These are phyloP conservation scores for Sturmia bella DNA, from an alignment of 2,888 invertebrate species.

Conservation along the genomic window DNA sequence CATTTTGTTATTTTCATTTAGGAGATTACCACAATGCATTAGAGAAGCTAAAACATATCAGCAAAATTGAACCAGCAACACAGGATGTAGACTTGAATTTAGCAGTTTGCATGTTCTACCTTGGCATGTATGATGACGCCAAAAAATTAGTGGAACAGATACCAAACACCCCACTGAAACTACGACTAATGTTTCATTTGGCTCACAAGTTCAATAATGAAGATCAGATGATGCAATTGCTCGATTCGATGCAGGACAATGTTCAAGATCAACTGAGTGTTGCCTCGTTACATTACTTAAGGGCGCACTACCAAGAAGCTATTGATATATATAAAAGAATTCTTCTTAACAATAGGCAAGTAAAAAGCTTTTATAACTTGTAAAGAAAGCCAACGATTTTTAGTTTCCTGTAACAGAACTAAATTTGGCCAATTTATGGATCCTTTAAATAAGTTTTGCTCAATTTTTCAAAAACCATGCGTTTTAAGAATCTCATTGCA, in stretches of 20 bases:
- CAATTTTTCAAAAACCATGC: too few species aligned
- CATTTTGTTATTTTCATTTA: slow-evolving; percentile 97
- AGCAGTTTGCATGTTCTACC: slow-evolving; percentile 97
- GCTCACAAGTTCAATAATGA: slow-evolving; percentile 96
- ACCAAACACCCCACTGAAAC: slow-evolving; percentile 86
- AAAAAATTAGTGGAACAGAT: slow-evolving; percentile 86
- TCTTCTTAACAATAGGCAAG: slow-evolving; percentile 93
- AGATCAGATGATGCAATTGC: slow-evolving; percentile 90
- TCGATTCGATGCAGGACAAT: slow-evolving; percentile 92
- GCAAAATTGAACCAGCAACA: slow-evolving; percentile 83
- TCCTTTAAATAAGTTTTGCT: too few species aligned
- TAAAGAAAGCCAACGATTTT: too few species aligned
- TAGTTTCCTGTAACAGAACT: too few species aligned
- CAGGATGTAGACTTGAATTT: slow-evolving; percentile 89
- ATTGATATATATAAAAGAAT: slow-evolving; percentile 98
- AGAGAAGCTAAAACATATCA: slow-evolving; percentile 86
- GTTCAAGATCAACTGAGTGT: slow-evolving; percentile 97
- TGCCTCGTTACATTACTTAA: slow-evolving; percentile 97
- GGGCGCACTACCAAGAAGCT: slow-evolving; percentile 98
- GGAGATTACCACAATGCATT: slow-evolving; percentile 94
- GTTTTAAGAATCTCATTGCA: too few species aligned
- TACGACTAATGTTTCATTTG: slow-evolving; percentile 94
- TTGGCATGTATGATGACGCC: slow-evolving; percentile 87
- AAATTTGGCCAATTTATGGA: too few species aligned
- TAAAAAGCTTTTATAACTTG: slow-evolving; percentile 1